Conservation (phyloP, 2,113 vertebrate genomes). For the Thryonomys swinderianus region DNA sequence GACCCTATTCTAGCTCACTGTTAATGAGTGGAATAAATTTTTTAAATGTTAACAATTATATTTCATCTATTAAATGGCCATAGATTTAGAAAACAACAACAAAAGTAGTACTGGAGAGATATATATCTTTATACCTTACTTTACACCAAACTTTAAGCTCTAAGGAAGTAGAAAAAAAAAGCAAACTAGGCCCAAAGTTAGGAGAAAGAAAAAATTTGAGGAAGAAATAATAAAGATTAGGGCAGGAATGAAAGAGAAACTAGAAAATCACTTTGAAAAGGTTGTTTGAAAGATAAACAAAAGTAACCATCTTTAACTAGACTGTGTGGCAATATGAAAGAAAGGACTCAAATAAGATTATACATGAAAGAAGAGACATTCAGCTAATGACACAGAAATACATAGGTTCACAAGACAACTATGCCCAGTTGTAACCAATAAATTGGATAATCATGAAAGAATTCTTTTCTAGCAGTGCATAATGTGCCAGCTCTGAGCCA, state of each 20-base stretch:
- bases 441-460: neutral
- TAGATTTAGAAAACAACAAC: neutral
- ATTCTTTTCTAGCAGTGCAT: neutral
- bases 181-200: neutral
- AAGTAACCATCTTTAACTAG: neutral
- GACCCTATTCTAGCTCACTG: neutral
- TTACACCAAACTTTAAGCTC: neutral
- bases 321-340: neutral
- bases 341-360: neutral
- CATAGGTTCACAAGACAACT: neutral
- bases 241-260: neutral
- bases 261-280: neutral
- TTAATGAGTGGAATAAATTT: neutral
- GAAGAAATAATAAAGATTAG: neutral
- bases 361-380: neutral
- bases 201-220: neutral
- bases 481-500: too few relatives aligned
- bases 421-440: neutral
- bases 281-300: neutral
- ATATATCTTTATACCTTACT: neutral
- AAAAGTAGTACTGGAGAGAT: neutral
- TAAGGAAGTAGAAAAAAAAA: neutral
- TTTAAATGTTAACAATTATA: neutral
- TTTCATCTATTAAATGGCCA: neutral
- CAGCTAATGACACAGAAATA: neutral